A percentile compares a stretch with the other conserved stretches of the same genome.
Conservation (phyloP, 2,888 invertebrate genomes). For the Syrista parreyssii region DNA sequence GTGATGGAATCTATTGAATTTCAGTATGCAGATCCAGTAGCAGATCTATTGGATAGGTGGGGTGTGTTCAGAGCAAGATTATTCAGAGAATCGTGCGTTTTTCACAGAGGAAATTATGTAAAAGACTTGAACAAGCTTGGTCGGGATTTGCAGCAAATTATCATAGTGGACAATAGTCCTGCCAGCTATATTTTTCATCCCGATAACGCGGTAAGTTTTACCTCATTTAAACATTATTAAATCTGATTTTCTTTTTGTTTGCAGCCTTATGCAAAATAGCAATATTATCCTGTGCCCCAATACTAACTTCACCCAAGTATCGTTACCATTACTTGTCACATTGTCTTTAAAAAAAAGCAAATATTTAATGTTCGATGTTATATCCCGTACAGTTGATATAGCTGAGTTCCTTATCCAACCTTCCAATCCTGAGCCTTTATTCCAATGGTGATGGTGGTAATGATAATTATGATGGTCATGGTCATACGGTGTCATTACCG, state of each 20-base stretch:
- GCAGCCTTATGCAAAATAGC: slow-evolving; percentile 16
- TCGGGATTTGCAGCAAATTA: slow-evolving; percentile 93
- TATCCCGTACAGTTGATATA: background rate
- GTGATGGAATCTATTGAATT: slow-evolving; percentile 26
- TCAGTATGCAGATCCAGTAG: slow-evolving; percentile 99
- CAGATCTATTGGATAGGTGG: slow-evolving; percentile 97
- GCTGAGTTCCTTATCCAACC: background rate
- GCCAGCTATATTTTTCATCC: slow-evolving; percentile 99
- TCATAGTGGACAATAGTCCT: slow-evolving; percentile 99
- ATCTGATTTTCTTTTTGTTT: slow-evolving; percentile 17
- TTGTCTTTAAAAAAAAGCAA: background rate
- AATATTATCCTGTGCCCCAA: background rate
- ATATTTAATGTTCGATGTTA: background rate
- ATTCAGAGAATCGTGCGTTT: slow-evolving; percentile 99
- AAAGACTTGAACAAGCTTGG: slow-evolving; percentile 99
- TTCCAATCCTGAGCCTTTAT: slow-evolving; percentile 3
- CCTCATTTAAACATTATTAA: slow-evolving; percentile 1
- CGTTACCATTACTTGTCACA: background rate
- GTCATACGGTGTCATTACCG: background rate
- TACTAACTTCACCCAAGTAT: background rate
- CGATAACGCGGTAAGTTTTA: slow-evolving; percentile 94
- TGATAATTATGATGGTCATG: slow-evolving; percentile 1
- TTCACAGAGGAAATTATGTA: slow-evolving; percentile 99
- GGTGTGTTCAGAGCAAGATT: slow-evolving; percentile 95
- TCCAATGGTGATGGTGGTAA: background rate